Evolutionary conservation across 2,797 vertebrate species (phyloP), one percentile per base, ranked within the genome.

Genomic region (Phoxinus dragarum): DNA sequence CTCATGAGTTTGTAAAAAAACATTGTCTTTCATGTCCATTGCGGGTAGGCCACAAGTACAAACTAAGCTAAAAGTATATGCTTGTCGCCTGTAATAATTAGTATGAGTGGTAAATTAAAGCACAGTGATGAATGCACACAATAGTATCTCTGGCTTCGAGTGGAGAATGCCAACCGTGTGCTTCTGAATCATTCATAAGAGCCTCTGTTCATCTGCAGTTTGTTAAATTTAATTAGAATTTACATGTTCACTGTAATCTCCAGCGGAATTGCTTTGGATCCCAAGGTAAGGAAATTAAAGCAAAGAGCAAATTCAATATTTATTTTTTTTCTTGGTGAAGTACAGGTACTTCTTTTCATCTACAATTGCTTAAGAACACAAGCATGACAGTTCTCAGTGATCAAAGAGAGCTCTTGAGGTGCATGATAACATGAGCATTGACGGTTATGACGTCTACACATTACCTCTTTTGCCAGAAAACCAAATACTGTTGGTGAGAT

Each of bases 271-370:
- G 85, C 90, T 91, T 85, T 88, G 88, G 27, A 67, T 91, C 88
- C 89, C 85, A 90, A 93, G 92, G 92, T 93, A 91, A 91, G 87
- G 86, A 90, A 93, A 92, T 94, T 94, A 94, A 89, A 91, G 92
- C 89, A 85, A 87, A 88, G 67, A 64, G 21, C 42, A 16, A 10
- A 85, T 76, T 86, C 74, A 86, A 86, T 87, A 73, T 88, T n/a
- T n/a, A n/a, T 86, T 61, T 78, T 77, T 75, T 54, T 77, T 36
- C 1, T 38, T 69, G 12, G 23, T 76, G 44, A 67, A 81, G 66
- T 78, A 64, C 72, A 88, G 73, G 82, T 84, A 40, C 82, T 84
- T 59, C 68, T 79, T 87, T 87, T 87, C 80, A 80, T 85, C 54
- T 77, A 6, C 80, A 80, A 31, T 42, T 49, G 49, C 54, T 69